phyloP scores from a whole-genome alignment of 2,113 vertebrate genomes.

The Vombatus ursinus region DNA sequence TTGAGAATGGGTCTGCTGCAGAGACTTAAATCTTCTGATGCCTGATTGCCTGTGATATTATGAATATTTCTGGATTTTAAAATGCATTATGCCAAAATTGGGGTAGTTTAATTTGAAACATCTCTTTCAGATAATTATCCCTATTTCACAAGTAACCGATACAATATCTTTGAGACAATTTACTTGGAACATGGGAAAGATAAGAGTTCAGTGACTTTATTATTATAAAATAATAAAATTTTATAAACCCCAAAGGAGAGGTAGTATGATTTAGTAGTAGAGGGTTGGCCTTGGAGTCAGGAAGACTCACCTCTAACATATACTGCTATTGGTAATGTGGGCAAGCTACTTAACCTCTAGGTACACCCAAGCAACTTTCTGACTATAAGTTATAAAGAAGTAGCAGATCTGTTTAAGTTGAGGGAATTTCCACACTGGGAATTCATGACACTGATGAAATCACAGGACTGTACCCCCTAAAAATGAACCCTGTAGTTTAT shows the following conservation, averaged over 20 bases:
- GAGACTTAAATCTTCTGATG: constrained; percentile 49
- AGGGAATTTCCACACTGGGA: not conserved
- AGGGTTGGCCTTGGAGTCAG: not conserved
- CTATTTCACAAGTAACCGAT: not conserved
- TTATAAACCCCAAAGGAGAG: not conserved
- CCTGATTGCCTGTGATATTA: constrained; percentile 58
- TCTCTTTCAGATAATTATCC: not conserved
- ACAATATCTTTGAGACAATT: constrained; percentile 45
- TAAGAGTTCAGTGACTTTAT: constrained; percentile 55
- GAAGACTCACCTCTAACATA: not conserved
- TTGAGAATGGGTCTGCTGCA: constrained; percentile 28
- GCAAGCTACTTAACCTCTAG: not conserved
- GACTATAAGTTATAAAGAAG: not conserved
- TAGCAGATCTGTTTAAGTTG: not conserved
- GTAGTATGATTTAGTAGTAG: not conserved
- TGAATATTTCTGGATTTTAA: constrained; percentile 68
- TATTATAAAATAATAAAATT: not conserved
- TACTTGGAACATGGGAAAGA: constrained; percentile 62
- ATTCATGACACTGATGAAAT: not conserved
- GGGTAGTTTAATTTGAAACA: constrained; percentile 33
- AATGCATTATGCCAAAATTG: constrained; percentile 64
- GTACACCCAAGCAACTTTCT: not conserved
- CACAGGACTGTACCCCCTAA: not conserved
- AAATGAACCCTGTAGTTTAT: not conserved
- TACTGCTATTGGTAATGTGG: not conserved